Base-by-base conservation (phyloP, 2,113 vertebrate genomes). In the Aphyosemion australe region DNA sequence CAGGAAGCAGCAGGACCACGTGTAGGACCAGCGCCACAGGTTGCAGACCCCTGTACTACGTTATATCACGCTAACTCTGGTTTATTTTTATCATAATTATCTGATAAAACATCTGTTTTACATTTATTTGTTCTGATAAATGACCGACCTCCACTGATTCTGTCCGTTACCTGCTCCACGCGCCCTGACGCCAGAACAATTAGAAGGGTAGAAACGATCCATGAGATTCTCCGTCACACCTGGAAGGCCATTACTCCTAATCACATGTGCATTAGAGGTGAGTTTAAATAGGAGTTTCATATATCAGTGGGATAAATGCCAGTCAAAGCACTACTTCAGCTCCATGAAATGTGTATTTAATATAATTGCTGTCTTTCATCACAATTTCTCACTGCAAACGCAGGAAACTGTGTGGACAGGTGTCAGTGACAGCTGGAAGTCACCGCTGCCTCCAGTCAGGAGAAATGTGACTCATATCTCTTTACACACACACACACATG, bases 301-400 rank as follows among this genome's bases (percentile, higher is more conserved):
- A 34, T 10, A 47, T 26, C 8, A 49, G 59, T 49, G 8, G 19
- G 58, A 39, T 15, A 74, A 50, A 64, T 39, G 72, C 61, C 74
- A 65, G 41, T 74, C 65, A 69, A 46, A 52, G 4, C 1, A 55
- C 32, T 53, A 19, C 46, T 59, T 69, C 18, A 20, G 8, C 8
- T 72, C n/a, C 26, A 53, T 65, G 70, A 34, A 78, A 74, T 61
- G 61, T 46, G 14, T 12, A 31, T 73, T 58, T 57, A 56, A 39
- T 26, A 63, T 78, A 78, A 85, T 76, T 65, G 55, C 57, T 4
- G 1, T 56, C 65, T 58, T 76, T 53, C 19, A 74, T 62, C 18
- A 31, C 53, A 50, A 8, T 34, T 68, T 57, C 47, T 42, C 0
- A 0, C 65, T 49, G 26, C 53, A 56, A 78, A 58, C 55, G 45